Evolutionary conservation across 2,888 invertebrate species (phyloP), one percentile per base, ranked within the genome.

Genomic region (Andrena fulva): DNA sequence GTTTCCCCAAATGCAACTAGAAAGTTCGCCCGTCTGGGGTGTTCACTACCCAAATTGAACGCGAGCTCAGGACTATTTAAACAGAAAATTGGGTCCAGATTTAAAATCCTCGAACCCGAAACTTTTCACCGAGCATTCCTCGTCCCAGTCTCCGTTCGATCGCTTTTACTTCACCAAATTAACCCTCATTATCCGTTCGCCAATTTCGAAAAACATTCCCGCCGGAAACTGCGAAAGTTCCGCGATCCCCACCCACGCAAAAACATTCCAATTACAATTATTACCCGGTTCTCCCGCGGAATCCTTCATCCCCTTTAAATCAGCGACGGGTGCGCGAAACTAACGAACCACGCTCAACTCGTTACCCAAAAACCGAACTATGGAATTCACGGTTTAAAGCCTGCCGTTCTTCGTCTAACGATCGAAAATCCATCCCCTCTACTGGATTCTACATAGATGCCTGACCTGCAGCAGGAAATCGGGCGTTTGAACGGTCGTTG

Each of bases 281-380:
- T 77, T 79, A 64, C 59, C 59, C 20, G 56, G 54, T 48, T 42
- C 75, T 16, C 27, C 42, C 12, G 24, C n/a, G 16, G 62, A 68
- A 48, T 56, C 8, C 2, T 63, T 48, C 63, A 12, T 60, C 69
- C 64, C 70, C 64, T 77, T 79, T 79, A 77, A 77, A 70, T 70
- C 59, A 66, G 69, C 69, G 63, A 33, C 48, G 54, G 54, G 63
- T 56, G 78, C 75, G 63, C 75, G 54, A 76, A 64, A 64, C 76
- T 79, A 79, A 79, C 76, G 79, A 79, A 76, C 76, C 79, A n/a
- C 33, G 64, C 24, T 64, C 69, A 20, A 64, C 64, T 76, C 79
- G 64, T 79, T 79, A 80, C 70, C 54, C 60, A 31, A 33, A 67
- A 70, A 66, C 71, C 66, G 20, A 60, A 29, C 42, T 52, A 71